phyloP scores from a whole-genome alignment of 37 sponge, comb jelly and placozoan genomes.

The Ephydatia muelleri region DNA sequence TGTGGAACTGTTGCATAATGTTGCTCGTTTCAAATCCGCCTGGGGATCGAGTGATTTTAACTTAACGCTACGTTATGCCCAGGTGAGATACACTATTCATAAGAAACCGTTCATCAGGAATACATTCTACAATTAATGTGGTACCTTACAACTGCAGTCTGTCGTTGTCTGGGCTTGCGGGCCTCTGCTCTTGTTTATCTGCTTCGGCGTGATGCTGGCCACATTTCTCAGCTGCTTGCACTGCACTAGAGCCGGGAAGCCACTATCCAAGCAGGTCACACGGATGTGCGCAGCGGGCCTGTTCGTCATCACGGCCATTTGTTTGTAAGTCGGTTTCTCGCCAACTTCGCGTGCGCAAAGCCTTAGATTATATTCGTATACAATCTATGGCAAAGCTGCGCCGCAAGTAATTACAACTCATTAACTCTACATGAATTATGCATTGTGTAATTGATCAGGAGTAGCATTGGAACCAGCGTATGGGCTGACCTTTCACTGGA shows the following conservation, averaged over 20 bases:
- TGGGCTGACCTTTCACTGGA: not conserved
- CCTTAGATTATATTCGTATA: too few species aligned
- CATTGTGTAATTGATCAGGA: too few species aligned
- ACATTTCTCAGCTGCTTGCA: not conserved
- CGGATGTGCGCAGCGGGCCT: not conserved
- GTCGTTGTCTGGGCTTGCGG: not conserved
- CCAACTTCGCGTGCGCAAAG: too few species aligned
- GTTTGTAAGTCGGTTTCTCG: not conserved
- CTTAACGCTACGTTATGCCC: not conserved
- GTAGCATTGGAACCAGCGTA: not conserved
- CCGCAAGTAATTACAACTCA: too few species aligned
- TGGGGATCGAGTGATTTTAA: not conserved
- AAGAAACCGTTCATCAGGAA: too few species aligned
- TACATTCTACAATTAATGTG: too few species aligned
- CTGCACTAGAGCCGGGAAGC: not conserved
- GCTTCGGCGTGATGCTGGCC: not conserved
- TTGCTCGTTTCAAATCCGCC: not conserved
- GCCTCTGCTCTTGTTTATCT: not conserved
- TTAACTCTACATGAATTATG: too few species aligned
- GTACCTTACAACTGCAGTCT: not conserved
- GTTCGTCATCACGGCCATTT: not conserved
- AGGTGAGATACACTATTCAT: not conserved
- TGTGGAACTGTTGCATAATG: not conserved
- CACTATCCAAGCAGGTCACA: not conserved
- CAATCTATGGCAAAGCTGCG: too few species aligned